Conservation (phyloP, 1,140 invertebrate genomes). For the Triops cancriformis region DNA sequence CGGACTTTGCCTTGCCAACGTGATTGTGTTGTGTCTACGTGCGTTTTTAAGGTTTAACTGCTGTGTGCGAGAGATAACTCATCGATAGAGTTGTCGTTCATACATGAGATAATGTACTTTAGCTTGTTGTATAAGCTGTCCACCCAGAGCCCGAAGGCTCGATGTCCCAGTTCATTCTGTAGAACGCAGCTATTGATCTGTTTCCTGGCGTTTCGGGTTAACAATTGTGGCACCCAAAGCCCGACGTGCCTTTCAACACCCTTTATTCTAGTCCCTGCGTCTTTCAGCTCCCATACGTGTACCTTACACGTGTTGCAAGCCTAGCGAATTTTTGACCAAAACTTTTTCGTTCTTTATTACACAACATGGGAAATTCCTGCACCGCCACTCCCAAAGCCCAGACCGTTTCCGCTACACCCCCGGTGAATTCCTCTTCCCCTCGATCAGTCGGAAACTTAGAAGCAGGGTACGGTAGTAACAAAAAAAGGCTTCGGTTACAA, state of each 20-base stretch:
- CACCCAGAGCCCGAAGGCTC: not conserved
- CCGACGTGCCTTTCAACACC: not conserved
- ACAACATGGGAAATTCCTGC: not conserved
- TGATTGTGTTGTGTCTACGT: constrained; percentile 1
- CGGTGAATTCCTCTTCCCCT: not conserved
- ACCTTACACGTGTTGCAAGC: not conserved
- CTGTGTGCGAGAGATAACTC: not conserved
- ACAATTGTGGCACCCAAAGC: not conserved
- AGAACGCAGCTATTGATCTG: constrained; percentile 1
- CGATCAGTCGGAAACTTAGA: not conserved
- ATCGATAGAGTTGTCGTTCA: not conserved
- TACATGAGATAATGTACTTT: not conserved
- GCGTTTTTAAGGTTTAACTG: not conserved
- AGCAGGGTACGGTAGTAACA: not conserved
- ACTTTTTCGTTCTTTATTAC: not conserved
- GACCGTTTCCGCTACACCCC: not conserved
- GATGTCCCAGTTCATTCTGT: not conserved
- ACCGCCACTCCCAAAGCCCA: not conserved
- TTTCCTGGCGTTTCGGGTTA: not conserved
- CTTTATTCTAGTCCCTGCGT: not conserved
- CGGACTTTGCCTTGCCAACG: not conserved
- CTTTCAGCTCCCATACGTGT: not conserved
- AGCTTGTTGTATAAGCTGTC: not conserved
- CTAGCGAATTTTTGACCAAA: not conserved
- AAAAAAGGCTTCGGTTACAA: not conserved